phyloP scores from a whole-genome alignment of 2,888 invertebrate genomes.

The Tribolium freemani region DNA sequence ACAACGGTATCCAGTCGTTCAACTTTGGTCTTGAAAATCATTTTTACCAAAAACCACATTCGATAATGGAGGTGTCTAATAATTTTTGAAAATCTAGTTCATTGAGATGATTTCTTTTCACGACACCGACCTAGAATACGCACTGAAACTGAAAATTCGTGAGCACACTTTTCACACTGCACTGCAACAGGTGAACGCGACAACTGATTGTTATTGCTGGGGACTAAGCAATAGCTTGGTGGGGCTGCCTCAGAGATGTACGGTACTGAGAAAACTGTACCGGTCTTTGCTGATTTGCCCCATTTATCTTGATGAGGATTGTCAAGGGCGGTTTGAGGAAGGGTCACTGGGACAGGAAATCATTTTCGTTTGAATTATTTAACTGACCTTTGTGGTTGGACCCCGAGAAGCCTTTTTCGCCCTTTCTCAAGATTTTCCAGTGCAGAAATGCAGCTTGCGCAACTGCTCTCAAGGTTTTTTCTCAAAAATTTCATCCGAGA shows the following conservation, averaged over 20 bases:
- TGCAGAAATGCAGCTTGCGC: too few species aligned
- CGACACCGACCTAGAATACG: conserved; percentile 30
- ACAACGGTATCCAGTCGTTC: conserved; percentile 30
- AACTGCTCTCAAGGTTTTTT: too few species aligned
- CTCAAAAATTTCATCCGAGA: neutral
- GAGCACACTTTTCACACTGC: conserved; percentile 11
- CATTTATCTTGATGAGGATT: conserved; percentile 12
- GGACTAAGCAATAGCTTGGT: conserved; percentile 41
- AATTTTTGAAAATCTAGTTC: conserved; percentile 26
- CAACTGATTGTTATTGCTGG: conserved; percentile 50
- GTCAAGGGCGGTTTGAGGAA: conserved; percentile 7
- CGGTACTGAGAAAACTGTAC: conserved; percentile 29
- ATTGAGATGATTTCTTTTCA: conserved; percentile 19
- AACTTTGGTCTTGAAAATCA: neutral
- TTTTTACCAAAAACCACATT: conserved; percentile 5
- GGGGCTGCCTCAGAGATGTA: conserved; percentile 33
- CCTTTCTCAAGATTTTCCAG: too few species aligned
- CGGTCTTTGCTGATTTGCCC: conserved; percentile 17
- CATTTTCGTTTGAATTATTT: neutral
- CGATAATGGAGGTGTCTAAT: conserved; percentile 9
- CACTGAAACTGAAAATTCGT: conserved; percentile 16
- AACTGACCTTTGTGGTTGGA: neutral
- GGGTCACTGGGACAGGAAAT: conserved; percentile 6
- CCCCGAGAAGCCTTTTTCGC: too few species aligned
- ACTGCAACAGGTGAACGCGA: conserved; percentile 49